Percentiles rank a stretch among this genome's conserved stretches.
Evolutionary conservation across 2,113 vertebrate species (phyloP).

Genomic region (Alexandromys fortis): DNA sequence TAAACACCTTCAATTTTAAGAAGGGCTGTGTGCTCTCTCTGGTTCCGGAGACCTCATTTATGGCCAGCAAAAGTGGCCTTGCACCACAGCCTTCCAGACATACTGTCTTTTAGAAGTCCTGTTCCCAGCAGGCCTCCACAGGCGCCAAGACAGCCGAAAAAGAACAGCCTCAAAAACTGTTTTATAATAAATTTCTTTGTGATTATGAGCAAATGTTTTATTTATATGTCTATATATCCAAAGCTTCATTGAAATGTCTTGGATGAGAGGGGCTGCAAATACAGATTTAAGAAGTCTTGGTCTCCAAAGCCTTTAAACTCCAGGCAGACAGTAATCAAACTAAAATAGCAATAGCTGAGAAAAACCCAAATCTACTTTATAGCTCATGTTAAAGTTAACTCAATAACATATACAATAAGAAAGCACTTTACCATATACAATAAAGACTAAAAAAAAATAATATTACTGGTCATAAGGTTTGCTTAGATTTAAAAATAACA

Average conservation of each 20-base stretch:
- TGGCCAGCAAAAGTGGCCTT: too few relatives aligned
- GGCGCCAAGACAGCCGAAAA: too few relatives aligned
- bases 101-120: too few relatives aligned
- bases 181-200: background rate
- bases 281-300: background rate
- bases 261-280: background rate
- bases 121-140: too few relatives aligned
- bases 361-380: background rate
- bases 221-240: background rate
- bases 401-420: slow-evolving; percentile 9
- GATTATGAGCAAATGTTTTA: background rate
- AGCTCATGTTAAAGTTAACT: slow-evolving; percentile 24
- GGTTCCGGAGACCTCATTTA: too few relatives aligned
- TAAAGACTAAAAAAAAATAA: background rate
- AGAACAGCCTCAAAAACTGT: background rate
- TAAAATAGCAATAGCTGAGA: slow-evolving; percentile 16
- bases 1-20: too few relatives aligned
- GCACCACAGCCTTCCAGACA: too few relatives aligned
- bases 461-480: background rate
- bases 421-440: background rate
- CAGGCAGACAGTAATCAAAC: slow-evolving; percentile 16
- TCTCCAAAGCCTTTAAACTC: slow-evolving; percentile 67
- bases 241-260: background rate
- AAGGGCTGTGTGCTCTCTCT: too few relatives aligned
- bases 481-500: background rate